Evolutionary conservation across 1,140 invertebrate genomes (phyloP).

Genomic region (Drosophila nigrodunni): DNA sequence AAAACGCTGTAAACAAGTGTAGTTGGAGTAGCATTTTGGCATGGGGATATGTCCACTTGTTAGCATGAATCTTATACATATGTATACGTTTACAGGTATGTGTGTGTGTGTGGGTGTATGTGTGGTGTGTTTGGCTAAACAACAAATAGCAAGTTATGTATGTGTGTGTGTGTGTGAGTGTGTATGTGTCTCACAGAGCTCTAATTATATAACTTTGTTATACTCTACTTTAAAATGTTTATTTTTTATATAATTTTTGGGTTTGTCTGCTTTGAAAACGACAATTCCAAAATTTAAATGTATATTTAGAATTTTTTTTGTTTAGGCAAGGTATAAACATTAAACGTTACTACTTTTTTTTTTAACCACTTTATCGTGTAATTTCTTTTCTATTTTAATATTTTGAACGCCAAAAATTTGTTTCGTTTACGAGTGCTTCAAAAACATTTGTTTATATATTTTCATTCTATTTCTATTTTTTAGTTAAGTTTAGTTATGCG

Average conservation of each 20-base stretch:
- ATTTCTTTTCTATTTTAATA: conserved; percentile 46
- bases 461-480: background rate
- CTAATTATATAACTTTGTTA: conserved; percentile 49
- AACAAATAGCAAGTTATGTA: background rate
- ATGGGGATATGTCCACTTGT: conserved; percentile 49
- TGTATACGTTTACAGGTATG: conserved; percentile 1
- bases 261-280: conserved; percentile 32
- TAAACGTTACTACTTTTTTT: conserved; percentile 68
- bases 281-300: conserved; percentile 24
- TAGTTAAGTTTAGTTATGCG: conserved; percentile 36
- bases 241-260: background rate
- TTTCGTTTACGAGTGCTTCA: conserved; percentile 55
- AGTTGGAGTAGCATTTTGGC: conserved; percentile 40
- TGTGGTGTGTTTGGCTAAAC: background rate
- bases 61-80: conserved; percentile 58
- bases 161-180: conserved; percentile 18
- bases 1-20: conserved; percentile 45
- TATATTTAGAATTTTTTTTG: conserved; percentile 55
- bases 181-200: conserved; percentile 46
- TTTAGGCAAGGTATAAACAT: conserved; percentile 59
- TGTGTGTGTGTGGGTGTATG: conserved; percentile 5
- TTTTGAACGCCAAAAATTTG: conserved; percentile 57
- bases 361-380: conserved; percentile 69
- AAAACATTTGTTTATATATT: conserved; percentile 43
- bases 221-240: conserved; percentile 40